Base-by-base conservation (phyloP, 2,113 vertebrate species). In the Python bivittatus region DNA sequence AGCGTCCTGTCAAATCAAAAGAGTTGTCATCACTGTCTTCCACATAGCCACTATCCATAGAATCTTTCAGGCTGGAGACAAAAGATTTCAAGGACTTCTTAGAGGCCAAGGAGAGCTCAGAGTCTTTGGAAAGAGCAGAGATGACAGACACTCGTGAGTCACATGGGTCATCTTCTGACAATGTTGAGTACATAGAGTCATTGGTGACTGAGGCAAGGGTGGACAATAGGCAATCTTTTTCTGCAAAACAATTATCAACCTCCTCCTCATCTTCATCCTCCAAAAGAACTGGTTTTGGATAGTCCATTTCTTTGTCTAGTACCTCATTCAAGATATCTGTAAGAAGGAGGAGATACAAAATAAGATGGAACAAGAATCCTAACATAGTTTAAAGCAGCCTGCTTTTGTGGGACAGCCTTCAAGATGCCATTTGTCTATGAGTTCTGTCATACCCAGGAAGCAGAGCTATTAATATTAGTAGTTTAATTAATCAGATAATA, bases 271-370 rank as follows among this genome's bases (percentile, higher is more conserved):
- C 98, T 10, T 97, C 96, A 10, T 92, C 96, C 0, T 98, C 97
- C 2, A 97, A 95, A 0, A 97, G 97, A 0, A 97, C 97, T 54
- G 94, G 94, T 86, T 89, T 83, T 1, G 96, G 95, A 42, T 96
- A 9, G 0, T 97, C 97, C 42, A 96, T 95, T 86, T 99, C 98
- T n/a, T 98, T 98, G 89, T 98, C 98, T 95, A 99, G 96, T 91
- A 99, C 97, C 29, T 98, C 98, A 88, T 97, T 98, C 64, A 99
- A 97, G 94, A 99, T 96, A 95, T 99, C 99, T 99, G 96, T 93
- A 92, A n/a, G 1, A 93, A 1, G 23, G 53, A 52, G 6, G 86
- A 53, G 52, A 52, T 0, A 8, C 23, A 89, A 58, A n/a, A 11
- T 29, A 7, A 25, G 0, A 22, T 64, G 48, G 83, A 68, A 33